Evolutionary conservation across 2,113 vertebrate genomes (phyloP), one percentile per base, ranked within the genome.

Genomic region (Barbus barbus): DNA sequence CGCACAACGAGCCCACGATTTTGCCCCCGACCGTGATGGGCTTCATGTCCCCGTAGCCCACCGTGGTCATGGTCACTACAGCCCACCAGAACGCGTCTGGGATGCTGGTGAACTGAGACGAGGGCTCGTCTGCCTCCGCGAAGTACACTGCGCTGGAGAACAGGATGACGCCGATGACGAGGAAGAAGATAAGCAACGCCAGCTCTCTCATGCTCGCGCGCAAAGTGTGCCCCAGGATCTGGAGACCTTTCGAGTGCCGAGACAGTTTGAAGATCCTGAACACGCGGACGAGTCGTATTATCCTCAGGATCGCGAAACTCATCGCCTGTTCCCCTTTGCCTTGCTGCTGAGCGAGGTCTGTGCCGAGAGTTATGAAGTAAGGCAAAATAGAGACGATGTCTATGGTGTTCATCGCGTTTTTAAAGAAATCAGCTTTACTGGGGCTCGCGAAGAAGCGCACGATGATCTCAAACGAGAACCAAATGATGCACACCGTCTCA

Each of bases 61-160:
- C 98, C 11, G 98, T 99, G 53, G 98, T 99, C 98, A 99, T 99
- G 88, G 98, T 99, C 86, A 99, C 98, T 60, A 99, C 98, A 7
- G 98, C 97, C 98, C 98, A 99, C 98, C 98, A 99, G 86, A 99
- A 99, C 0, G 98, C 98, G 92, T 99, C 97, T 0, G 98, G 98
- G 94, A 99, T 99, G 95, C 98, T 99, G 69, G 96, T 97, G 93
- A 99, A 99, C 93, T 99, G 97, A 3, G 98, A 97, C 5, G 94
- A 93, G 83, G 97, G 96, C 82, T 99, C 98, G 82, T 99, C 98
- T 0, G 96, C 98, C 91, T 99, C 98, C 0, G 98, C 98, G 0
- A 99, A 99, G 92, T 98, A 99, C 90, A 99, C 98, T 3, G 98
- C 98, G 85, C 98, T 99, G 92, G 98, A 99, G 94, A 99, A 99